Conservation (phyloP, 2,797 vertebrate species). For the Chloroceryle amazona region DNA sequence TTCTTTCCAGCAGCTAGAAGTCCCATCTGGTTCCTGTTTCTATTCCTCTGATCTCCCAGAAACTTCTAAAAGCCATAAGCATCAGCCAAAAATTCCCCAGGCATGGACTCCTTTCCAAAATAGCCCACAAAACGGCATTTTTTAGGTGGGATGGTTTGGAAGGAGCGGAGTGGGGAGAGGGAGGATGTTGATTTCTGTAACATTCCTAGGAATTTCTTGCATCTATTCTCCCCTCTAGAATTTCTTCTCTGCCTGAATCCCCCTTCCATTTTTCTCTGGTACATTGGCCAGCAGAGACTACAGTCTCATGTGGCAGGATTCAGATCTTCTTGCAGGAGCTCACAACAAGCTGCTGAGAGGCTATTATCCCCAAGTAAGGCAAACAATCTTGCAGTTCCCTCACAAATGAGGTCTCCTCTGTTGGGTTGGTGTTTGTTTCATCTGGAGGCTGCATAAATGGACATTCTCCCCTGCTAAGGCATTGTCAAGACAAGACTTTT, state of each 20-base stretch:
- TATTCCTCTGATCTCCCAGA: constrained; percentile 75
- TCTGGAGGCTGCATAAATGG: not conserved
- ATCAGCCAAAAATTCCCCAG: constrained; percentile 74
- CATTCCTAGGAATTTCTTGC: constrained; percentile 64
- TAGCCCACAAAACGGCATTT: constrained; percentile 73
- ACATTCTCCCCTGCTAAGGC: not conserved
- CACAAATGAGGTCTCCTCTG: not conserved
- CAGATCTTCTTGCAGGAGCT: not conserved
- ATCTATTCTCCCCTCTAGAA: constrained; percentile 23
- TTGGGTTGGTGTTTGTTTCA: not conserved
- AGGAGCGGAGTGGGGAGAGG: constrained; percentile 12
- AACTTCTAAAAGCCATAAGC: constrained; percentile 77
- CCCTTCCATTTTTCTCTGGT: not conserved
- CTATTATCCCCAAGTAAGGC: not conserved
- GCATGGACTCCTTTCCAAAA: constrained; percentile 75
- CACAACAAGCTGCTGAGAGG: not conserved
- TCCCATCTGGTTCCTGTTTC: constrained; percentile 79
- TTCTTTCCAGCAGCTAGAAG: constrained; percentile 67
- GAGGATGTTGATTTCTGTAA: constrained; percentile 66
- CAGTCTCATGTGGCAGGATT: not conserved
- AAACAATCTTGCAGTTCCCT: not conserved
- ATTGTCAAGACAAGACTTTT: not conserved
- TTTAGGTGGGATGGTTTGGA: constrained; percentile 74
- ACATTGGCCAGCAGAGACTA: not conserved
- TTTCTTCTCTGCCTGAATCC: constrained; percentile 6